Base-by-base conservation (phyloP, 2,797 vertebrate genomes). In the Linurgus olivaceus region DNA sequence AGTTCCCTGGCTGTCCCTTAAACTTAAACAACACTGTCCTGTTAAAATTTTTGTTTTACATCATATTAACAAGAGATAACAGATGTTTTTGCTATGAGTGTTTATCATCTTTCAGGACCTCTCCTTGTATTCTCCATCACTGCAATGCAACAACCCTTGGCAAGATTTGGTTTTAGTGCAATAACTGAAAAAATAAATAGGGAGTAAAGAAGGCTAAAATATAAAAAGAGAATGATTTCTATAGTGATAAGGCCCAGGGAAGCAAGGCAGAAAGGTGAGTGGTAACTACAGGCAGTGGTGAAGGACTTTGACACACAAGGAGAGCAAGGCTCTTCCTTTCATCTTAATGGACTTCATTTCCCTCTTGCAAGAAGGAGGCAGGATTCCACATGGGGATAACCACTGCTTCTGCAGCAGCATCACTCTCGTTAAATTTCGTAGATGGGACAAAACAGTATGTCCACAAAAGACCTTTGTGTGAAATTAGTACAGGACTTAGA, bases 401-500 rank as follows among this genome's bases (percentile, higher is more conserved):
- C 96, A 67, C 98, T 98, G 98, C 97, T 98, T 5, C 96, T 97
- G 94, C 98, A 98, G 90, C 98, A 98, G 44, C 98, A 98, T 77
- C 98, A 98, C 11, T 98, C 91, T 98, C 94, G 98, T 99, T 94
- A 62, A 92, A 13, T 45, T 85, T 52, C 50, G 26, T 48, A 47
- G 13, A 2, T 21, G 17, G 17, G 10, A 66, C 17, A 80, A 90
- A 86, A 29, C 7, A 13, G 2, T 98, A 9, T 95, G 96, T 96
- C 96, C 98, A 19, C 97, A 98, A 78, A 98, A 98, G 12, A 98
- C 97, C 67, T 98, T 98, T 2, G 96, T 97, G 97, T 44, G 97
- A 98, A 8, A 96, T 94, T 23, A 97, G 98, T 62, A 94, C 92
- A 3, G 95, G 94, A 68, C 83, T 98, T 95, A 97, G 95, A 84